Evolutionary conservation across 2,797 vertebrate genomes (phyloP), one percentile per base, ranked within the genome.

Genomic region (Microctenopoma lineatum): DNA sequence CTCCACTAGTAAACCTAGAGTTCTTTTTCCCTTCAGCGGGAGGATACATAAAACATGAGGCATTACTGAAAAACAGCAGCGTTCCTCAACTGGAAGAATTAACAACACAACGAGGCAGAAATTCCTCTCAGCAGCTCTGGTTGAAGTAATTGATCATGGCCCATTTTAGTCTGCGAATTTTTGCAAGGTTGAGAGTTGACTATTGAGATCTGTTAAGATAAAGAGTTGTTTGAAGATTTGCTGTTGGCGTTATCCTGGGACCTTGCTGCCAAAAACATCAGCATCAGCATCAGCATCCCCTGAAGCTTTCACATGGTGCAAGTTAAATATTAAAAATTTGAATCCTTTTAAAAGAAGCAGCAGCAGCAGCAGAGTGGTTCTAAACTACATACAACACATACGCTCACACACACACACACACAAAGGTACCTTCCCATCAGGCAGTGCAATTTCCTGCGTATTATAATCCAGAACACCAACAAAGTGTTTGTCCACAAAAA

Each of bases 1-100:
- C 86, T 98, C 97, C 47, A 97, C 96, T 83, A 98, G 82, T 58
- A 99, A 91, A 74, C 94, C 90, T 50, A 98, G 89, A 50, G 90
- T 91, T 74, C 93, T 92, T 80, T 94, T 94, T 39, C 92, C 95
- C 97, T 98, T 84, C 7, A 50, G 46, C 25, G 16, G 21, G 45
- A 52, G 75, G 74, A 81, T 26, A 64, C 48, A 85, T 36, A 62
- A 79, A 73, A 73, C 15, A 62, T 41, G 36, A 76, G 9, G 36
- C 29, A 58, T 66, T 54, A 53, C 18, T 62, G 46, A 59, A 65
- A 73, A 59, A 41, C 57, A 52, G n/a, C 7, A 34, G 26, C 16
- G 16, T 34, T 66, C 32, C 16, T 58, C 42, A 48, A 48, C 32
- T n/a, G 7, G 53, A 67, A 59, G 3, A 46, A 60, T 34, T 18